Conservation (phyloP, 2,888 invertebrate genomes). For the Petrolisthes cinctipes region DNA sequence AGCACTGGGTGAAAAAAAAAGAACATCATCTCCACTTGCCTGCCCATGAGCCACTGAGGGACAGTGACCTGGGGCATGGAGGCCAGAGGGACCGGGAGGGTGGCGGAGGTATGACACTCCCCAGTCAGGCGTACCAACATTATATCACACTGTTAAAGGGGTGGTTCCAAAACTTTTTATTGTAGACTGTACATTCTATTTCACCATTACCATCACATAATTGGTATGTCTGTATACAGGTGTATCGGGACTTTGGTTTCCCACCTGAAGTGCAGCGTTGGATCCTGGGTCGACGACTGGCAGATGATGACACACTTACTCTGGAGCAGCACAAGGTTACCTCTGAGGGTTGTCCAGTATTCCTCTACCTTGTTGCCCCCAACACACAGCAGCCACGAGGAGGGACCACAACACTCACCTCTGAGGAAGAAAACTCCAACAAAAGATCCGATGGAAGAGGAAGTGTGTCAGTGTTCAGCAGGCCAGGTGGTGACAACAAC, state of each 20-base stretch:
- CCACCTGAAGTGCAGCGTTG: constrained; percentile 83
- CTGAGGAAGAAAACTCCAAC: background rate
- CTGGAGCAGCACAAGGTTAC: constrained; percentile 79
- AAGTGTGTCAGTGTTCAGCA: background rate
- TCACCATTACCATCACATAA: background rate
- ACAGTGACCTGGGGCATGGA: no score
- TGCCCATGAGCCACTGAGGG: no score
- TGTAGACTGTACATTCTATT: constrained; percentile 14
- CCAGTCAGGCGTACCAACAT: no score
- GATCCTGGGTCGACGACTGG: constrained; percentile 85
- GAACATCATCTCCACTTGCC: no score
- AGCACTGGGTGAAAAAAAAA: no score
- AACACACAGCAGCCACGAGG: constrained; percentile 68
- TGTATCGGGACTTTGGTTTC: constrained; percentile 79
- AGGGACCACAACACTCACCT: background rate
- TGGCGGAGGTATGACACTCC: no score
- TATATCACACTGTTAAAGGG: no score
- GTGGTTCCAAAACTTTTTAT: no score
- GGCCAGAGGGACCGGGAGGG: no score
- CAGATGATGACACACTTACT: constrained; percentile 77
- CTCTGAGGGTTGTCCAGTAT: constrained; percentile 78
- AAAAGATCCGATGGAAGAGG: background rate
- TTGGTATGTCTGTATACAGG: constrained; percentile 25
- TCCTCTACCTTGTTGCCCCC: constrained; percentile 82
- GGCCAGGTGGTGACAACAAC: background rate